Evolutionary conservation across 2,797 vertebrate genomes (phyloP).

Genomic region (Dermochelys coriacea): DNA sequence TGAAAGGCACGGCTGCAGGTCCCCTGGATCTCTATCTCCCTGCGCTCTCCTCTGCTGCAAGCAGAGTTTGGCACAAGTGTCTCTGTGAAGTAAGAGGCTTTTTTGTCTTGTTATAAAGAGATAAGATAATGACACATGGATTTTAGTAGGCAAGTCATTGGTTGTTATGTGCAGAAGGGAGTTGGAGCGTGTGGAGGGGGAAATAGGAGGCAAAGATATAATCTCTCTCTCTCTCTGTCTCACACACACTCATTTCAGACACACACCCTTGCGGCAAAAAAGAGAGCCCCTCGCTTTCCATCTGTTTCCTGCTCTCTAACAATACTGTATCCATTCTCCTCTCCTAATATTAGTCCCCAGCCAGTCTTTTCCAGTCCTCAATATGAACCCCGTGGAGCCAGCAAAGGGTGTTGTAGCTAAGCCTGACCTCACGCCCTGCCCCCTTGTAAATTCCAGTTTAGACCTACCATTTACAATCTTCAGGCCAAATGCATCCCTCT

Average conservation of each 20-base stretch:
- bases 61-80: neutral
- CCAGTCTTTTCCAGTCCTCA: neutral
- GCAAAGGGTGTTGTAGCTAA: neutral
- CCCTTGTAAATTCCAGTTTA: neutral
- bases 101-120: neutral
- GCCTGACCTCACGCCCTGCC: neutral
- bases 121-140: slow-evolving; percentile 3
- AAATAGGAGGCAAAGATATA: neutral
- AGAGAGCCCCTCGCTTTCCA: neutral
- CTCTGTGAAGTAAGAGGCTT: neutral
- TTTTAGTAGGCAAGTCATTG: neutral
- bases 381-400: neutral
- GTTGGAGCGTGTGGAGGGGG: neutral
- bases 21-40: neutral
- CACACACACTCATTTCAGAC: neutral
- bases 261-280: neutral
- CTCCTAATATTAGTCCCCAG: neutral
- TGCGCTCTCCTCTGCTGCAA: too few species aligned
- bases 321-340: neutral
- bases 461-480: neutral
- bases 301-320: neutral
- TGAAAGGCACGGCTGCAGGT: neutral
- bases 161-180: neutral
- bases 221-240: neutral
- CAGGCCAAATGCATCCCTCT: neutral